Evolutionary conservation across 2,797 vertebrate genomes (phyloP), one percentile per base, ranked within the genome.

Genomic region (Columba guinea): DNA sequence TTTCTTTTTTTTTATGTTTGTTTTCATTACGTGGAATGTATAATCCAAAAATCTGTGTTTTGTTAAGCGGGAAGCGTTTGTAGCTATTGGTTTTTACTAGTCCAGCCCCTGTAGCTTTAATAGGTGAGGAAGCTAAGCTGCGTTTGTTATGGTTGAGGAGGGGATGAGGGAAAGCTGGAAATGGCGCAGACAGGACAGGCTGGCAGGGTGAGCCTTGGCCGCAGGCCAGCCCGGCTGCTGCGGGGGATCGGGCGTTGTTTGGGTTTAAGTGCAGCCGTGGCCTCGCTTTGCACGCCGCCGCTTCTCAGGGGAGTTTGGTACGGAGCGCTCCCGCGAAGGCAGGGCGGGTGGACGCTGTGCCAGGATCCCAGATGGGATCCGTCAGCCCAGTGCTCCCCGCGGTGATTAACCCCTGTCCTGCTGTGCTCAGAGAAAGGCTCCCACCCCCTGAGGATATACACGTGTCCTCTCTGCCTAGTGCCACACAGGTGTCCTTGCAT

Each of bases 241-340:
- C 19, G 19, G 35, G 37, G 23, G 30, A 39, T 35, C 2, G 35
- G 35, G 0, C 7, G 2, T 0, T 1, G 55, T 30, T 52, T 8
- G 0, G 41, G 46, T 71, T 39, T 17, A 10, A 4, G 8, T 3
- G 0, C 0, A 5, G 39, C 69, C 22, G 4, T 55, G 53, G 67
- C 90, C 65, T 75, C 0, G 6, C 52, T 94, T 35, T 53, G 63
- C 32, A 0, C 7, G 4, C 7, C 4, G 67, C n/a, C 44, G 49
- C 74, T 77, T 15, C 46, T 44, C 1, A 5, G 15, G 55, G 62
- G 41, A 30, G 12, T 2, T 22, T 69, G 81, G 53, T 27, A 32
- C 7, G 2, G 37, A 74, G 53, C 6, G 2, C 32, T 67, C 37
- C 58, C 5, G 3, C 1, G 16, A 34, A 28, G 49, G 51, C 56